phyloP scores from a whole-genome alignment of 2,113 vertebrate genomes.

The Nibea coibor region DNA sequence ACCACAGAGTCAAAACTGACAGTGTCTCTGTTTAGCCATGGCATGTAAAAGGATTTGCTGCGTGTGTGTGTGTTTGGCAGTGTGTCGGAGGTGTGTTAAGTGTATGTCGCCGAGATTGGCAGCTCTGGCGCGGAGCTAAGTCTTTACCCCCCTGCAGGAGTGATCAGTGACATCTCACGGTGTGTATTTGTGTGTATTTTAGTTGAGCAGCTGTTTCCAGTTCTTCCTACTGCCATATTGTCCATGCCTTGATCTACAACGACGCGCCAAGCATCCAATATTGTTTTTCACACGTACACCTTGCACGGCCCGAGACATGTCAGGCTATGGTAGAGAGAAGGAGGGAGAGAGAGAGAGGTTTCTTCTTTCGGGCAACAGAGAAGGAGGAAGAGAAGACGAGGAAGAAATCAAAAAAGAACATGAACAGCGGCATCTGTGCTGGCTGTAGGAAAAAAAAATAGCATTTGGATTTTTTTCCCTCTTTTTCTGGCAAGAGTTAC shows the following conservation, averaged over 20 bases:
- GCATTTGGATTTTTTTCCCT: slow-evolving; percentile 66
- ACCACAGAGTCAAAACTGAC: slow-evolving; percentile 65
- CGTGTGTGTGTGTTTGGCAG: slow-evolving; percentile 47
- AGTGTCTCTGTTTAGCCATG: slow-evolving; percentile 73
- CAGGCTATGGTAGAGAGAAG: slow-evolving; percentile 46
- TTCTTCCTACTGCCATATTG: slow-evolving; percentile 77
- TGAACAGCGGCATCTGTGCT: slow-evolving; percentile 80
- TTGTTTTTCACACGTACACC: slow-evolving; percentile 71
- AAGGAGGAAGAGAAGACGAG: slow-evolving; percentile 51
- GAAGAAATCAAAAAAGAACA: slow-evolving; percentile 52
- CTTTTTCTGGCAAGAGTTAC: slow-evolving; percentile 83
- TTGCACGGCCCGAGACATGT: slow-evolving; percentile 75
- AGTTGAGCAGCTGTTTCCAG: slow-evolving; percentile 75
- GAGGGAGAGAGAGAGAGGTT: slow-evolving; percentile 22
- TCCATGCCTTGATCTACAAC: slow-evolving; percentile 74
- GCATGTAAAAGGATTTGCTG: slow-evolving; percentile 78
- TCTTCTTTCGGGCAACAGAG: slow-evolving; percentile 51
- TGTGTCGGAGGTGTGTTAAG: slow-evolving; percentile 63
- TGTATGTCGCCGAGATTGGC: slow-evolving; percentile 74
- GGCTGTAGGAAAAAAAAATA: slow-evolving; percentile 72
- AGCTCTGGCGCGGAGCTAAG: slow-evolving; percentile 74
- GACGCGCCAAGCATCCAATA: slow-evolving; percentile 73
- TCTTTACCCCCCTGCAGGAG: slow-evolving; percentile 69
- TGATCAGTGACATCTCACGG: slow-evolving; percentile 73
- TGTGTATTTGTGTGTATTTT: slow-evolving; percentile 60